phyloP scores from a whole-genome alignment of 2,797 vertebrate genomes.

The Manis pentadactyla region DNA sequence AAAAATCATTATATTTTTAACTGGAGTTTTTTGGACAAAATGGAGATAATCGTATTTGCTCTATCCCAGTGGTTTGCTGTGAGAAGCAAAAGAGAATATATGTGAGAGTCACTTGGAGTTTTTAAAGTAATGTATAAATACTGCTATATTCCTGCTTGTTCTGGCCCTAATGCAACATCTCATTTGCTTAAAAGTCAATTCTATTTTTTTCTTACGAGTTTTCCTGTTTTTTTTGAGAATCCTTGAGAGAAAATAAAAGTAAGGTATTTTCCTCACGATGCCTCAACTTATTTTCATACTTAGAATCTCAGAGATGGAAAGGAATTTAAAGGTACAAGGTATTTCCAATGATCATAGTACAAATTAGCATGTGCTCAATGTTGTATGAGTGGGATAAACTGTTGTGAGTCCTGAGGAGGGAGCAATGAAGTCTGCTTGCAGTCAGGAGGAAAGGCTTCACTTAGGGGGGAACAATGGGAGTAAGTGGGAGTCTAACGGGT shows the following conservation, averaged over 20 bases:
- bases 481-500: background rate
- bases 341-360: background rate
- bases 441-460: background rate
- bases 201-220: background rate
- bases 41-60: background rate
- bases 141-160: background rate
- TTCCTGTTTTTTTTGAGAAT: too few species aligned
- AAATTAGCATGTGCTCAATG: background rate
- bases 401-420: background rate
- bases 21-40: background rate
- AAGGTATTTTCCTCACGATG: background rate
- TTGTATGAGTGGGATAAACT: background rate
- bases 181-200: conserved; percentile 12
- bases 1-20: conserved; percentile 5
- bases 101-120: background rate
- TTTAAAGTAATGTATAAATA: conserved; percentile 29
- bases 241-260: background rate
- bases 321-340: background rate
- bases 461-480: background rate
- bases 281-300: background rate
- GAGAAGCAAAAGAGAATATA: background rate
- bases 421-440: background rate
- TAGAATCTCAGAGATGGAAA: background rate
- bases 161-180: background rate
- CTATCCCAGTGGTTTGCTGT: background rate